phyloP scores from a whole-genome alignment of 2,797 vertebrate genomes.

The Pseudochirops corinnae region DNA sequence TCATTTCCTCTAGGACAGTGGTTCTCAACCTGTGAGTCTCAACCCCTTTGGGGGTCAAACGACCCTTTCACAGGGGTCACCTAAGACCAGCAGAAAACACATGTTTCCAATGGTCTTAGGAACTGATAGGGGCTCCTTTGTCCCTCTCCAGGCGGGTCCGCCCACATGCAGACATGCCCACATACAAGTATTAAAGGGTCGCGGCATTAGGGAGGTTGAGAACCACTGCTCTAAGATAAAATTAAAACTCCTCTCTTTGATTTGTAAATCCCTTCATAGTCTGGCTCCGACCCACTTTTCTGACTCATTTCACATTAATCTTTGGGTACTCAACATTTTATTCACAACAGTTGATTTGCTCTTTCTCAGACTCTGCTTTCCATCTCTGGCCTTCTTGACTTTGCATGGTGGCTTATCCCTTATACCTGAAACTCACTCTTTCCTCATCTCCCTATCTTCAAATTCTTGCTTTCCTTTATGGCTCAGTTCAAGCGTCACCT shows the following conservation, averaged over 20 bases:
- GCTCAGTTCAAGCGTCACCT: not conserved
- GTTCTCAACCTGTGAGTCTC: no score
- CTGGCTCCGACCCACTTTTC: not conserved
- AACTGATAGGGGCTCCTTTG: no score
- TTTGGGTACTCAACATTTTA: not conserved
- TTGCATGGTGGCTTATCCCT: not conserved
- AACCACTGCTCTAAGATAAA: not conserved
- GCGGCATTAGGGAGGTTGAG: no score
- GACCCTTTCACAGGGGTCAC: no score
- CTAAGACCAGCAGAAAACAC: no score
- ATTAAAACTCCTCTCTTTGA: not conserved
- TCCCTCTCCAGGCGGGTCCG: no score
- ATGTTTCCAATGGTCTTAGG: no score
- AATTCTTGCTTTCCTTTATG: not conserved
- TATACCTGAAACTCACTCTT: not conserved
- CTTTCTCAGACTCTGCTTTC: not conserved
- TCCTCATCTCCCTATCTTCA: not conserved
- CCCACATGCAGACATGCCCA: no score
- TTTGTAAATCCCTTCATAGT: not conserved
- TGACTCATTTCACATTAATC: not conserved
- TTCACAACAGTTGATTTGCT: not conserved
- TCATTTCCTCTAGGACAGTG: not conserved
- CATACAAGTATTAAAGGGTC: no score
- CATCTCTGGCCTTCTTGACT: not conserved
- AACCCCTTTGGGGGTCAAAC: no score